Base-by-base conservation (phyloP, 2,113 vertebrate genomes). In the Corydoras sp. region DNA sequence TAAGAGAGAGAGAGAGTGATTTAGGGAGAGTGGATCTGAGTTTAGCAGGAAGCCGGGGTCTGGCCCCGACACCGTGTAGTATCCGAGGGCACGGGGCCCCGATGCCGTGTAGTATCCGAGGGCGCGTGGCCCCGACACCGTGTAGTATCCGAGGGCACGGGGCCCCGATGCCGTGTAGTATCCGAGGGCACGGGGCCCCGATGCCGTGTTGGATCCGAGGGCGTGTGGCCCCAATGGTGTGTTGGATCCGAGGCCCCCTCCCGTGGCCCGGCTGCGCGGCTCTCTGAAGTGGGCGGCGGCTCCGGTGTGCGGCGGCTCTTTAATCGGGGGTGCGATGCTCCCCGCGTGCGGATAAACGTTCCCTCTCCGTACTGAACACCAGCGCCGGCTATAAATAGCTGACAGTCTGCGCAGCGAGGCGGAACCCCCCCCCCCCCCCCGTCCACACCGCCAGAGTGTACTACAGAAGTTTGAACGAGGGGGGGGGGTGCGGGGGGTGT, bases 301-400 rank as follows among this genome's bases (percentile, higher is more conserved):
- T 55, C 30, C 29, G 63, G 53, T 18, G 18, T 24, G 18, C 18
- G 18, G 18, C 24, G 60, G 54, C 48, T n/a, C 9, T 73, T 61
- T 60, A 49, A 77, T 60, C 67, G 48, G 64, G 71, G 56, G 18
- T 43, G 2, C 60, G 51, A 32, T 71, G 24, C 65, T 60, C 11
- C 9, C 12, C 13, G 1, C 10, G 43, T 63, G 51, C 50, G 60
- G 67, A 43, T 43, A 43, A 43, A 32, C 69, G 56, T 69, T 75
- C 67, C 64, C 73, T 73, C 54, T 67, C 69, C 66, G 65, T 68
- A 74, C 68, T 70, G 73, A 58, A 71, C 70, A 65, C 73, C 73
- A 74, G 76, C 71, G 73, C 15, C 6, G 10, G 60, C 80, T 80
- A 82, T 72, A 80, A 77, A 74, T 82, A 82, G 71, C 56, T 54